Evolutionary conservation across 1,140 invertebrate genomes (phyloP), one percentile per base, ranked within the genome.

Genomic region (Atopsyche davidsoni): DNA sequence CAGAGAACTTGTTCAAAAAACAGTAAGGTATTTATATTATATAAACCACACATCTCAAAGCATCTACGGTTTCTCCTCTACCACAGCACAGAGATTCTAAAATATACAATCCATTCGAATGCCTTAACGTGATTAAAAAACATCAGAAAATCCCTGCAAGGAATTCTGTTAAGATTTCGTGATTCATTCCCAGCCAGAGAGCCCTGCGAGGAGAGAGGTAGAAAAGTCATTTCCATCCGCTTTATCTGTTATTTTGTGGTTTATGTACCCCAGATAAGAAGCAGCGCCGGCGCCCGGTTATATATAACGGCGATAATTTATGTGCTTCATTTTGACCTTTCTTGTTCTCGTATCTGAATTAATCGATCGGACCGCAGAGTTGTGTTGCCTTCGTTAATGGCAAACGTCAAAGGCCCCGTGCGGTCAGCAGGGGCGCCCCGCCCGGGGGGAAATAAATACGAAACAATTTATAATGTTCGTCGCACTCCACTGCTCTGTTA

Each of bases 311-410:
- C 18, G 24, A 43, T 43, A 43, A 43, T 43, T 43, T 25, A 43
- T 43, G 23, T 43, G 18, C 11, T 43, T 9, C 23, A 22, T 9
- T 3, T 43, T 23, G 41, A 43, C 41, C 41, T 43, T 43, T 24
- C 41, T 43, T 43, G 41, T 43, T 3, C 23, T 23, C 24, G 41
- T 43, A 14, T 36, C 6, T 14, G 18, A n/a, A 22, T 23, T 43
- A 43, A 43, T 43, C 41, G 41, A 43, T 43, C 17, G 41, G 13
- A 18, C 38, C 38, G n/a, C 38, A 25, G 16, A 43, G 24, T 23
- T 4, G 11, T 43, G 7, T 43, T 10, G 41, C 19, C n/a, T n/a
- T n/a, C n/a, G 41, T 25, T 43, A 24, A 43, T 43, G 23, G n/a
- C 41, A 24, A 43, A 22, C 38, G 38, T 40, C 38, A 40, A 40